Evolutionary conservation across 2,888 invertebrate genomes (phyloP).

Genomic region (Gari tellinella): DNA sequence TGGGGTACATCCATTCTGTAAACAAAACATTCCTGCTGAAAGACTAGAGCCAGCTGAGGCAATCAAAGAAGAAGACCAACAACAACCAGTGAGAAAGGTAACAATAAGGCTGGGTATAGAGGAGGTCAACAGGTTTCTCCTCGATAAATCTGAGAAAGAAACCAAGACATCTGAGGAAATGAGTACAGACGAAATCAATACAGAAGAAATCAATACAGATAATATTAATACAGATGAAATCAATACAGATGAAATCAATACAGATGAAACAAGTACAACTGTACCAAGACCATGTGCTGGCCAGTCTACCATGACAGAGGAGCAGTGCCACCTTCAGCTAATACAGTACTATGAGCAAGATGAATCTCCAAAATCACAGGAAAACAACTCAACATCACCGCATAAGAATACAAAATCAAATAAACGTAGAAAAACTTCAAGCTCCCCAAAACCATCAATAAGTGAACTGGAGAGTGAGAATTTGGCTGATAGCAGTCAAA

Average conservation of each 20-base stretch:
- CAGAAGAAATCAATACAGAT: neutral
- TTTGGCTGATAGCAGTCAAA: no score
- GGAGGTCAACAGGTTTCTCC: neutral
- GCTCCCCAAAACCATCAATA: no score
- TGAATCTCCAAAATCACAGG: neutral
- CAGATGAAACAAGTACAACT: neutral
- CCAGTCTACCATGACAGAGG: neutral
- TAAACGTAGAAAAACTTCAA: no score
- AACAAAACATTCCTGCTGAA: neutral
- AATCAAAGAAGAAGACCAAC: neutral
- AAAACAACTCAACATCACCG: no score
- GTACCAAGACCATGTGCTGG: conserved; percentile 1
- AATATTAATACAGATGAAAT: neutral
- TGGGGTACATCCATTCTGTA: neutral
- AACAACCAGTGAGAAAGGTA: conserved; percentile 9
- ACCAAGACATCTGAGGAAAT: neutral
- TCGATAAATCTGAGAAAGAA: conserved; percentile 1
- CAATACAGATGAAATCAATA: neutral
- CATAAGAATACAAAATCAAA: no score
- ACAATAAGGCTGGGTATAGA: conserved; percentile 2
- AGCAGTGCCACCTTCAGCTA: neutral
- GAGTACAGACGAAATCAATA: neutral
- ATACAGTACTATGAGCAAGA: conserved; percentile 4
- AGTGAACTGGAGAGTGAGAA: no score
- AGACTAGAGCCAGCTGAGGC: conserved; percentile 1